Evolutionary conservation across 1,140 invertebrate genomes (phyloP).

Genomic region (Drosophila repletoides): DNA sequence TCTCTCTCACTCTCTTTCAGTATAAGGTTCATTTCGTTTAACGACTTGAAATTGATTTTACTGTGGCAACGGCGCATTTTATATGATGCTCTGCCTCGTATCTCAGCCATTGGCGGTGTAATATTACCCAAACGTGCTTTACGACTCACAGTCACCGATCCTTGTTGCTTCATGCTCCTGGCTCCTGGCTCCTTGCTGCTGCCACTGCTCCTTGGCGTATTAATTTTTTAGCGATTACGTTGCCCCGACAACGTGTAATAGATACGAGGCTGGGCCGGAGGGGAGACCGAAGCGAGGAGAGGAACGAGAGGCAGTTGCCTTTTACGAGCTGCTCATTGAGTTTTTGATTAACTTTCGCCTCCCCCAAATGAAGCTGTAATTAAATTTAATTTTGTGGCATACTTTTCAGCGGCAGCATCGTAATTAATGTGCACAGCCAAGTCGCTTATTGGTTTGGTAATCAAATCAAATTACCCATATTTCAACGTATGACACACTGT

Average conservation of each 20-base stretch:
- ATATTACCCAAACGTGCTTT: slow-evolving; percentile 76
- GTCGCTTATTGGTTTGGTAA: slow-evolving; percentile 53
- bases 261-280: slow-evolving; percentile 32
- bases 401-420: slow-evolving; percentile 40
- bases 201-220: slow-evolving; percentile 46
- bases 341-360: slow-evolving; percentile 78
- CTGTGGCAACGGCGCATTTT: slow-evolving; percentile 66
- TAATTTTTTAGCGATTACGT: slow-evolving; percentile 79
- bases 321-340: slow-evolving; percentile 76
- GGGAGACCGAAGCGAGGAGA: neutral
- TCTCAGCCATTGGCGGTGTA: slow-evolving; percentile 47
- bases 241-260: slow-evolving; percentile 73
- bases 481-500: slow-evolving; percentile 3
- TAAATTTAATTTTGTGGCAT: slow-evolving; percentile 78
- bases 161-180: slow-evolving; percentile 14
- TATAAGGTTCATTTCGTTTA: slow-evolving; percentile 82
- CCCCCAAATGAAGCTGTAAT: slow-evolving; percentile 74
- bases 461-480: slow-evolving; percentile 50
- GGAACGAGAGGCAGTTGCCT: slow-evolving; percentile 21
- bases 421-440: slow-evolving; percentile 28
- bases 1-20: slow-evolving; percentile 2
- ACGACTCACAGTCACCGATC: slow-evolving; percentile 61
- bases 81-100: slow-evolving; percentile 50
- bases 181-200: slow-evolving; percentile 11
- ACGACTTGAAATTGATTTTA: slow-evolving; percentile 82